Evolutionary conservation across 2,888 invertebrate genomes (phyloP).

Genomic region (Masnerella sp.): DNA sequence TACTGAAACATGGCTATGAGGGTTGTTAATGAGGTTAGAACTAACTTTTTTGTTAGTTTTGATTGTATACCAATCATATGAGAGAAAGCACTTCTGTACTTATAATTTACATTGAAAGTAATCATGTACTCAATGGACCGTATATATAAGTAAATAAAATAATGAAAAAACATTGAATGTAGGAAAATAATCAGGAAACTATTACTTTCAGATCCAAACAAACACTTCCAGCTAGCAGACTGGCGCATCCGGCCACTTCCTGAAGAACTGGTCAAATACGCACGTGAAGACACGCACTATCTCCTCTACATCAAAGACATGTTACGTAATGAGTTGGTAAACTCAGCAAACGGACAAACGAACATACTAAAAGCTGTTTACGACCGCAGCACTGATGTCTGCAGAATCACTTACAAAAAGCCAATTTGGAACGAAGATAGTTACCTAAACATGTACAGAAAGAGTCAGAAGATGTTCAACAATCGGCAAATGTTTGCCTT

Average conservation of each 20-base stretch:
- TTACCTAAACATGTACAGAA: slow-evolving; percentile 86
- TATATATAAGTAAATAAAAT: no score
- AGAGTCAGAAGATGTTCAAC: slow-evolving; percentile 89
- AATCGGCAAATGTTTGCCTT: slow-evolving; percentile 91
- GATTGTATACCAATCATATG: no score
- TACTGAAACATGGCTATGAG: no score
- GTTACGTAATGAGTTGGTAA: slow-evolving; percentile 86
- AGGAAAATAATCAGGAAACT: no score
- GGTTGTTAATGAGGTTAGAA: no score
- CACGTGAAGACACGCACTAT: slow-evolving; percentile 96
- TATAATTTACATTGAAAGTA: no score
- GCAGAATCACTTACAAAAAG: slow-evolving; percentile 89
- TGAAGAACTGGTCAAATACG: slow-evolving; percentile 88
- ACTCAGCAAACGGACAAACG: slow-evolving; percentile 81
- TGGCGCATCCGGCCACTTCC: slow-evolving; percentile 86
- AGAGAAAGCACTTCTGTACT: no score
- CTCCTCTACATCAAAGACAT: slow-evolving; percentile 92
- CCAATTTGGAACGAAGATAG: slow-evolving; percentile 84
- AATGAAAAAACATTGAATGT: no score
- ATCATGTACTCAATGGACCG: no score
- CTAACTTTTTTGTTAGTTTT: no score
- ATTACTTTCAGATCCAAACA: slow-evolving; percentile 87
- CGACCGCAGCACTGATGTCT: slow-evolving; percentile 86
- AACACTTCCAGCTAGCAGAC: slow-evolving; percentile 91
- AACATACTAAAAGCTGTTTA: slow-evolving; percentile 85